phyloP scores from a whole-genome alignment of 2,888 invertebrate genomes.

The Aplocera efformata region DNA sequence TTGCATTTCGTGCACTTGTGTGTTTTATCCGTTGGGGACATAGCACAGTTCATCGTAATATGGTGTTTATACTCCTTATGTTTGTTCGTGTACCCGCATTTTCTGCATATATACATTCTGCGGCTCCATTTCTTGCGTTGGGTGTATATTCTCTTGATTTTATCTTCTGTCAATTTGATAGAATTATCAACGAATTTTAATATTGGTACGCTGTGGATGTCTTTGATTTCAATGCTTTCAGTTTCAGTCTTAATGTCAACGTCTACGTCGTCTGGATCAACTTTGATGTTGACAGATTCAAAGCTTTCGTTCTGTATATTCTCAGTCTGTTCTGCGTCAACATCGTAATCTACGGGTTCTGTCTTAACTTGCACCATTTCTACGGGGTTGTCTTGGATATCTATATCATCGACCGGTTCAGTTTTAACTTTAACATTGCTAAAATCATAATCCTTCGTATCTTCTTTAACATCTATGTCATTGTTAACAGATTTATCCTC shows the following conservation, averaged over 20 bases:
- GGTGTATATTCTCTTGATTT: constrained; percentile 2
- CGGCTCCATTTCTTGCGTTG: neutral
- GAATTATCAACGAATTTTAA: constrained; percentile 2
- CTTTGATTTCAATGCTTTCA: constrained; percentile 6
- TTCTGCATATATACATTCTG: constrained; percentile 12
- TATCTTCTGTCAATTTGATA: neutral
- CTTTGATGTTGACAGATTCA: no score
- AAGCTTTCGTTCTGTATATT: no score
- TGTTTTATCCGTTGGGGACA: neutral
- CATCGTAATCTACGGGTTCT: constrained; percentile 1
- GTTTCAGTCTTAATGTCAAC: neutral
- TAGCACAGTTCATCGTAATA: neutral
- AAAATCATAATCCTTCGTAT: neutral
- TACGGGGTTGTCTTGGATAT: neutral
- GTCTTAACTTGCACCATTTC: constrained; percentile 1
- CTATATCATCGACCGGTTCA: constrained; percentile 9
- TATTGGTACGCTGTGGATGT: neutral
- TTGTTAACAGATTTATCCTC: neutral
- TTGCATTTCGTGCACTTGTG: constrained; percentile 36
- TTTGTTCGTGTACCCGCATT: constrained; percentile 18
- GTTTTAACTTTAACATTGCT: constrained; percentile 6
- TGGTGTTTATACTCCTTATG: constrained; percentile 15
- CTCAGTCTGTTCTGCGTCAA: no score
- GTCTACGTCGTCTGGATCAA: no score
- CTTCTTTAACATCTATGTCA: neutral